These are phyloP conservation scores for Lycodopsis pacificus DNA, from an alignment of 2,797 vertebrate species.

Conservation along the genomic window DNA sequence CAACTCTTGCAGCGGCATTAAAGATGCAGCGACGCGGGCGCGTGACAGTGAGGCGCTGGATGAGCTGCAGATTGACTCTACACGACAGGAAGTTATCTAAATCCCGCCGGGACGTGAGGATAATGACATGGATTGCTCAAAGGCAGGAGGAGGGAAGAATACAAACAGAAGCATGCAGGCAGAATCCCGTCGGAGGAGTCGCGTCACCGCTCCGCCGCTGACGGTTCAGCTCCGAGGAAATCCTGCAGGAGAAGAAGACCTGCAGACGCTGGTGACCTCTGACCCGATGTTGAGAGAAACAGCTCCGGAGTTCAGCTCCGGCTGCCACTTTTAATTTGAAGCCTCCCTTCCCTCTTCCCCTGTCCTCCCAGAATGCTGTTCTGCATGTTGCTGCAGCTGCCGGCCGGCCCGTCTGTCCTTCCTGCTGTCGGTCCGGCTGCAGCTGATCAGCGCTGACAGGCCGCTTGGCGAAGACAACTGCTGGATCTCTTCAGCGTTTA, in stretches of 20 bases:
- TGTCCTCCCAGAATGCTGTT: slow-evolving; percentile 47
- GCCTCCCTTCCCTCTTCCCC: slow-evolving; percentile 25
- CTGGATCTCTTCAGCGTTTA: background rate
- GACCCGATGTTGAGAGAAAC: slow-evolving; percentile 32
- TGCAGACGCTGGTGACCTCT: slow-evolving; percentile 40
- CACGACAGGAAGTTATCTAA: slow-evolving; percentile 63
- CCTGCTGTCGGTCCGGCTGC: slow-evolving; percentile 21
- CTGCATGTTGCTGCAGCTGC: slow-evolving; percentile 46
- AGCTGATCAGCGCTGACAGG: slow-evolving; percentile 30
- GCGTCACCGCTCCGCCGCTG: background rate
- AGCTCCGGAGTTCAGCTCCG: slow-evolving; percentile 45
- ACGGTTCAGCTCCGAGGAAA: slow-evolving; percentile 15
- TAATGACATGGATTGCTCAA: slow-evolving; percentile 32
- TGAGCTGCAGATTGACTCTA: slow-evolving; percentile 43
- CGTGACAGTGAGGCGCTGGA: slow-evolving; percentile 50
- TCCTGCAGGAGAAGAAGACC: slow-evolving; percentile 22
- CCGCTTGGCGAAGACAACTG: slow-evolving; percentile 1
- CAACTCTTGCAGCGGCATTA: slow-evolving; percentile 70
- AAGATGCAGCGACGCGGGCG: slow-evolving; percentile 64
- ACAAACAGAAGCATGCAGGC: background rate
- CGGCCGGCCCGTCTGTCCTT: background rate
- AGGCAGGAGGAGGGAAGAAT: slow-evolving; percentile 20
- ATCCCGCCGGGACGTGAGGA: slow-evolving; percentile 2
- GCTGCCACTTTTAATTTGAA: slow-evolving; percentile 72
- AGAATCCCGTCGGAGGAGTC: background rate